A percentile compares a stretch with the other conserved stretches of the same genome.
phyloP scores from a whole-genome alignment of 2,888 invertebrate genomes.

The Muscina levida region DNA sequence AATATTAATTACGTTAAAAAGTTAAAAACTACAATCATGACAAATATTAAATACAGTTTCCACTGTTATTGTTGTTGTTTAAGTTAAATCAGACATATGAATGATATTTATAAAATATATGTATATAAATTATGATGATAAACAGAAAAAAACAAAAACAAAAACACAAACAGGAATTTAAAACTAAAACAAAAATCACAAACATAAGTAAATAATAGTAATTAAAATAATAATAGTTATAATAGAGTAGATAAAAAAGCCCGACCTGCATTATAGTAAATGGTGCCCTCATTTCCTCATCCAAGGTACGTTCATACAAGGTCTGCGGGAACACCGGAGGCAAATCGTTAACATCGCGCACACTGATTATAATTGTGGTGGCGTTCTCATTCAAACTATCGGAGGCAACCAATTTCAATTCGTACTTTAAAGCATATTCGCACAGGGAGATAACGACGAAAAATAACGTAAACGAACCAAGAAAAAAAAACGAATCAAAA shows the following conservation, averaged over 20 bases:
- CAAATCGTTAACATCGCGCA: constrained; percentile 94
- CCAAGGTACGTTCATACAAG: constrained; percentile 86
- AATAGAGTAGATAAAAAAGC: constrained; percentile 28
- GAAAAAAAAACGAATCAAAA: constrained; percentile 56
- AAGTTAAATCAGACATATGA: constrained; percentile 29
- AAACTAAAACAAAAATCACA: constrained; percentile 14
- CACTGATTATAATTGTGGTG: constrained; percentile 89
- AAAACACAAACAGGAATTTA: no score
- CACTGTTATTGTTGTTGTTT: constrained; percentile 29
- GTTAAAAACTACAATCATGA: constrained; percentile 16
- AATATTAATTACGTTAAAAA: constrained; percentile 29
- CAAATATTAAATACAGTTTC: neutral
- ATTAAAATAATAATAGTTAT: constrained; percentile 6
- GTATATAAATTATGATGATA: no score
- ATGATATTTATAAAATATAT: constrained; percentile 14
- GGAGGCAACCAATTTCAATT: constrained; percentile 92
- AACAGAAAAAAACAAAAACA: constrained; percentile 26
- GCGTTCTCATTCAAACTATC: constrained; percentile 94
- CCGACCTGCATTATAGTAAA: constrained; percentile 87
- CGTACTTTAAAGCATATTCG: no score
- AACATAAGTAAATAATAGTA: constrained; percentile 19
- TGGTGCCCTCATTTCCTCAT: constrained; percentile 87
- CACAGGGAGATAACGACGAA: constrained; percentile 68
- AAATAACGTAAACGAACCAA: constrained; percentile 66
- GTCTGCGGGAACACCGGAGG: constrained; percentile 89